Evolutionary conservation across 2,113 vertebrate species (phyloP), one percentile per base, ranked within the genome.

Genomic region (Tapirus terrestris): DNA sequence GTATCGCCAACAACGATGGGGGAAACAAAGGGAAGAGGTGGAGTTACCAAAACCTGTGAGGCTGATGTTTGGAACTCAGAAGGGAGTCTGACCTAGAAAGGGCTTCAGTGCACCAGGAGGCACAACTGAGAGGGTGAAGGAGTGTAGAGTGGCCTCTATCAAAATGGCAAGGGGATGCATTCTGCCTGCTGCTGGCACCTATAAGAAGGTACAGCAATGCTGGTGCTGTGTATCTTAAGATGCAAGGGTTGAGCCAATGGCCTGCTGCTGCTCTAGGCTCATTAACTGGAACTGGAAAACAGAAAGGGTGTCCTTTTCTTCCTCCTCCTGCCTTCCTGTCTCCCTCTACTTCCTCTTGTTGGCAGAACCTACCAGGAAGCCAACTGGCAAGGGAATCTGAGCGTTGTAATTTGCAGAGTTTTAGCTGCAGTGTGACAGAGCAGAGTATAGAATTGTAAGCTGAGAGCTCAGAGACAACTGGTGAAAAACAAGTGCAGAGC

Each of bases 1-100:
- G 13, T n/a, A 0, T 31, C 3, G 0, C 58, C 29, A 56, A 0
- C 27, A 13, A 21, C 27, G 56, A 31, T 20, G 45, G 10, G 56
- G 65, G 65, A 5, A 20, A 6, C n/a, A 56, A 51, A 27, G 10
- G 16, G 5, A 29, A 70, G 56, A 33, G 18, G 20, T 14, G 14
- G 27, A 45, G 29, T 27, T 23, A 31, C 13, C 11, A 20, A 51
- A 36, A 23, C 8, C 12, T 20, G 1, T 0, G 10, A 75, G 33
- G 20, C 60, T 45, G 43, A 27, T 58, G 45, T 58, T 88, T 87
- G 51, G 45, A 63, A 25, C 17, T 16, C 18, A 51, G 27, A n/a
- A 16, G 13, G n/a, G n/a, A 5, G 16, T 31, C 25, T 17, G 56
- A 61, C 23, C 20, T 90, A n/a, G 4, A 23, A 53, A 21, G 76